phyloP scores from a whole-genome alignment of 2,797 vertebrate species.

The Brachymystax lenok region DNA sequence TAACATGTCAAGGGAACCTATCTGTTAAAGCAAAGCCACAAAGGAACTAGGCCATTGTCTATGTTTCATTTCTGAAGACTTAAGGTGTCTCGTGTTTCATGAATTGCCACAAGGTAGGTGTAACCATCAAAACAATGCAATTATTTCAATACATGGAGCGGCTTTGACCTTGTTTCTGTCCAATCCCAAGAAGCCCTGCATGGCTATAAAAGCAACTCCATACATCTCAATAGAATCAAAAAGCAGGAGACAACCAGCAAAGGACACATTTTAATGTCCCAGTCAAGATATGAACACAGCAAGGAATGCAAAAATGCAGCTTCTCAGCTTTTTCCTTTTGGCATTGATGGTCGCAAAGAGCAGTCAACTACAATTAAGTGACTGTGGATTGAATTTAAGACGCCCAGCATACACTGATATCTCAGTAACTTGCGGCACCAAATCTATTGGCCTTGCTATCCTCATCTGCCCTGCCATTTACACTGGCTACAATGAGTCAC shows the following conservation, averaged over 20 bases:
- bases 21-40: conserved; percentile 60
- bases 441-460: conserved; percentile 62
- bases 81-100: conserved; percentile 64
- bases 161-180: conserved; percentile 70
- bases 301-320: conserved; percentile 52
- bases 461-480: conserved; percentile 65
- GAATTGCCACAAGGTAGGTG: conserved; percentile 53
- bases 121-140: conserved; percentile 59
- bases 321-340: conserved; percentile 56
- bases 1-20: conserved; percentile 43
- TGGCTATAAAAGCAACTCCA: conserved; percentile 68
- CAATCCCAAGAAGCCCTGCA: conserved; percentile 57
- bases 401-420: conserved; percentile 70
- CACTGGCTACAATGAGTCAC: conserved; percentile 67
- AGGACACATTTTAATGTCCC: conserved; percentile 11
- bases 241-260: conserved; percentile 29
- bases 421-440: conserved; percentile 71
- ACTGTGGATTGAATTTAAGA: conserved; percentile 57
- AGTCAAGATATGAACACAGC: conserved; percentile 20
- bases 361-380: conserved; percentile 40
- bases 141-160: conserved; percentile 53
- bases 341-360: conserved; percentile 55
- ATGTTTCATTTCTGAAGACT: conserved; percentile 44
- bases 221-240: conserved; percentile 27
- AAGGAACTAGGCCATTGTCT: conserved; percentile 60